Conservation (phyloP, 2,113 vertebrate genomes). For the Archilochus colubris region DNA sequence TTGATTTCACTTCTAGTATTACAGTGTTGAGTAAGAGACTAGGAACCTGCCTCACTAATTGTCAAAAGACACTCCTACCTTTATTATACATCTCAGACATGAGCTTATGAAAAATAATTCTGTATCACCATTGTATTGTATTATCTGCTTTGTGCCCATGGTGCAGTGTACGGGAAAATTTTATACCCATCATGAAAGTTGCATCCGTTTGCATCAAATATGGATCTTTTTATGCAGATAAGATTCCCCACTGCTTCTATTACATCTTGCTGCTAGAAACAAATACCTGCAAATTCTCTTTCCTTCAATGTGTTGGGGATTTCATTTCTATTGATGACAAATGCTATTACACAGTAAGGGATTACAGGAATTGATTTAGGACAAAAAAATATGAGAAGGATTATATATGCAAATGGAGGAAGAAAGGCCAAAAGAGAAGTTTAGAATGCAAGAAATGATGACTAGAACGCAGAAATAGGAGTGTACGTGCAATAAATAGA, state of each 20-base stretch:
- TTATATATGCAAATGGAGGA: slow-evolving; percentile 45
- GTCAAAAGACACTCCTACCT: neutral
- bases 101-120: slow-evolving; percentile 14
- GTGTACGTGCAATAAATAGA: neutral
- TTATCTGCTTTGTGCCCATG: slow-evolving; percentile 19
- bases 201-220: slow-evolving; percentile 32
- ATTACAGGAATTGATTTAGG: slow-evolving; percentile 53
- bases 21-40: neutral
- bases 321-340: slow-evolving; percentile 62
- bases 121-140: neutral
- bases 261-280: slow-evolving; percentile 42
- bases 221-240: slow-evolving; percentile 53
- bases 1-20: neutral
- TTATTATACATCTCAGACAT: slow-evolving; percentile 7
- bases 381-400: slow-evolving; percentile 35
- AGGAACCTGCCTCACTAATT: slow-evolving; percentile 11
- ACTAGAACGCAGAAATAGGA: slow-evolving; percentile 24
- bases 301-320: slow-evolving; percentile 15
- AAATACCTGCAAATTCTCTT: slow-evolving; percentile 44
- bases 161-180: neutral
- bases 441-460: neutral
- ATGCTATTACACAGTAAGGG: slow-evolving; percentile 46
- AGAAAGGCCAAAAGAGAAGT: neutral
- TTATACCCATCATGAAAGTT: slow-evolving; percentile 1
- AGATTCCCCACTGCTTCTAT: slow-evolving; percentile 47